Evolutionary conservation across 2,797 vertebrate genomes (phyloP).

Genomic region (Gymnocypris eckloni): DNA sequence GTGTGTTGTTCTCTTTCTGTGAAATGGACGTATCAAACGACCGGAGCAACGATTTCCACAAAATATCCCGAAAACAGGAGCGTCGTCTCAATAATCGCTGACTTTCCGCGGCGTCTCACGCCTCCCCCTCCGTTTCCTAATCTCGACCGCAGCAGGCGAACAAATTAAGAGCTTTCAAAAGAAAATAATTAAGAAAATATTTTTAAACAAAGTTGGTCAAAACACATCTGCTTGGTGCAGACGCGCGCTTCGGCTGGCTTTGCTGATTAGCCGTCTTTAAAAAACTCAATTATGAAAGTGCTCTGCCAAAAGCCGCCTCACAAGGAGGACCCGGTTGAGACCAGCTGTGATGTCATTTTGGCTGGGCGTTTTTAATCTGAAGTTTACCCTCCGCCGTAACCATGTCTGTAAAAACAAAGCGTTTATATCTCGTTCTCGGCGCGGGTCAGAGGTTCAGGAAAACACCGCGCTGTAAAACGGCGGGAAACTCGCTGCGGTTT

Average conservation of each 20-base stretch:
- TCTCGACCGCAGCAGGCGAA: slow-evolving; percentile 51
- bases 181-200: slow-evolving; percentile 32
- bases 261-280: slow-evolving; percentile 72
- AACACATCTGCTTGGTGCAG: slow-evolving; percentile 65
- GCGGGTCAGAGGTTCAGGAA: slow-evolving; percentile 55
- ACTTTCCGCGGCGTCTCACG: slow-evolving; percentile 44
- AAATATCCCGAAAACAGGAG: slow-evolving; percentile 48
- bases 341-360: slow-evolving; percentile 54
- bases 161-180: slow-evolving; percentile 58
- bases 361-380: slow-evolving; percentile 52
- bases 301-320: slow-evolving; percentile 32
- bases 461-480: slow-evolving; percentile 27
- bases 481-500: slow-evolving; percentile 26
- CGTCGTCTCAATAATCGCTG: slow-evolving; percentile 43
- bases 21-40: slow-evolving; percentile 46
- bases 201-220: slow-evolving; percentile 32
- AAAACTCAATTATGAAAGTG: slow-evolving; percentile 78
- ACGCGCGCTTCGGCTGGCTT: slow-evolving; percentile 72
- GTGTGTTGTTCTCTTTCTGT: slow-evolving; percentile 60
- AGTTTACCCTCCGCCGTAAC: slow-evolving; percentile 56
- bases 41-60: slow-evolving; percentile 42
- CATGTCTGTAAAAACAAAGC: slow-evolving; percentile 59
- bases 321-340: slow-evolving; percentile 54
- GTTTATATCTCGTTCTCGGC: slow-evolving; percentile 60
- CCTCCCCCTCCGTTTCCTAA: slow-evolving; percentile 54